These are phyloP conservation scores for Asbolus verrucosus DNA, from an alignment of 1,140 invertebrate genomes.

Conservation along the genomic window DNA sequence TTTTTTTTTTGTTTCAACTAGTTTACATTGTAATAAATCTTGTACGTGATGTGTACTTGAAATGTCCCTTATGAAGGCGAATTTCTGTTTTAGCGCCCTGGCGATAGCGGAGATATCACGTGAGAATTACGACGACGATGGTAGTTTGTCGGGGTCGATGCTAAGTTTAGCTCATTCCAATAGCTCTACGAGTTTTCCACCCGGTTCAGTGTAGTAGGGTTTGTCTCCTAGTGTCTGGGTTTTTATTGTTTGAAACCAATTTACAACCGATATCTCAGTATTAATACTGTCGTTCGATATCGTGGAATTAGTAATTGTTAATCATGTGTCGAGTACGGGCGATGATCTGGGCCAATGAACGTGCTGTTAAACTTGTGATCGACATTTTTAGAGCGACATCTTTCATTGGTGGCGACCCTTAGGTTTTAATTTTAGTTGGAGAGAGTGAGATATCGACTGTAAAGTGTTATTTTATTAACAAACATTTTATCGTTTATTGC, in stretches of 20 bases:
- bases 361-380: no score
- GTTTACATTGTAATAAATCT: not conserved
- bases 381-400: no score
- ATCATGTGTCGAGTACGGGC: no score
- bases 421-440: no score
- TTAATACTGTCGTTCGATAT: not conserved
- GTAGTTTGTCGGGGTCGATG: conserved; percentile 93
- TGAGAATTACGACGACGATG: conserved; percentile 89
- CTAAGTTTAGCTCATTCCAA: conserved; percentile 93
- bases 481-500: conserved; percentile 21
- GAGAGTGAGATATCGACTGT: conserved; percentile 7
- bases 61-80: no score
- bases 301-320: no score
- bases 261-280: conserved; percentile 19
- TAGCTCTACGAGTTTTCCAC: conserved; percentile 89
- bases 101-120: conserved; percentile 90
- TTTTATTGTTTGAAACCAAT: conserved; percentile 1
- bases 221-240: not conserved
- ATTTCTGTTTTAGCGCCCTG: conserved; percentile 65
- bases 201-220: conserved; percentile 79
- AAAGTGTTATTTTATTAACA: conserved; percentile 14
- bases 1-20: no score
- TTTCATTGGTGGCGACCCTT: no score
- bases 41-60: not conserved
- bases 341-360: no score